phyloP scores from a whole-genome alignment of 2,113 vertebrate species.

The Leptocoma aspasia region DNA sequence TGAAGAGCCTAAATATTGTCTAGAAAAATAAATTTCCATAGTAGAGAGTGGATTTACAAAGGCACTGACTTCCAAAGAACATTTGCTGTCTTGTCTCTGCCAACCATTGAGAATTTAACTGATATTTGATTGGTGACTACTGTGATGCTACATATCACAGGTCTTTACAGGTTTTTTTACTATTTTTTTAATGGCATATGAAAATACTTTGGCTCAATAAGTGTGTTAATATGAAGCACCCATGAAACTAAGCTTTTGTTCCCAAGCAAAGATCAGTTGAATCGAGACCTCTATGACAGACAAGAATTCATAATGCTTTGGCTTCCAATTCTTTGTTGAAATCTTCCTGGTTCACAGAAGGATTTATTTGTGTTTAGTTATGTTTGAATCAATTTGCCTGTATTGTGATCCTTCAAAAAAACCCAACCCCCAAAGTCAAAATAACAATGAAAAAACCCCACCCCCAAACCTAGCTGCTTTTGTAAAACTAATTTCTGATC shows the following conservation, averaged over 20 bases:
- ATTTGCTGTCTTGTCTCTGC: neutral
- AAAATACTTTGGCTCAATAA: neutral
- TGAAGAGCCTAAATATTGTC: neutral
- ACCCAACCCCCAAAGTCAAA: neutral
- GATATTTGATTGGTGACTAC: neutral
- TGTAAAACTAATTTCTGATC: neutral
- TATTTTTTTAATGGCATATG: neutral
- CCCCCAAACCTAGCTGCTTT: neutral
- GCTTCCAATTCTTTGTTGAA: neutral
- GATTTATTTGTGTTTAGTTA: neutral
- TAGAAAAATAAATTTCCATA: neutral
- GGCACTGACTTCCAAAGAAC: neutral
- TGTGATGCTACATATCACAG: neutral
- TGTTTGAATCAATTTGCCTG: neutral
- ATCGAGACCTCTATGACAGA: rapidly evolving
- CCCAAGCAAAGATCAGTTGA: neutral
- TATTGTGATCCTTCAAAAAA: neutral
- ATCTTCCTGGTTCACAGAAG: neutral
- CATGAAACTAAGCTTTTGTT: neutral
- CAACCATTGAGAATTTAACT: neutral
- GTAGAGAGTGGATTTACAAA: neutral
- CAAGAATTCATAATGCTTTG: neutral
- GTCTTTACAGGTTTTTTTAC: neutral
- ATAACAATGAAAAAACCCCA: too few relatives aligned
- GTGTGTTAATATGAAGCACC: neutral